Base-by-base conservation (phyloP, 2,797 vertebrate species). In the Syngnathus rostellatus region DNA sequence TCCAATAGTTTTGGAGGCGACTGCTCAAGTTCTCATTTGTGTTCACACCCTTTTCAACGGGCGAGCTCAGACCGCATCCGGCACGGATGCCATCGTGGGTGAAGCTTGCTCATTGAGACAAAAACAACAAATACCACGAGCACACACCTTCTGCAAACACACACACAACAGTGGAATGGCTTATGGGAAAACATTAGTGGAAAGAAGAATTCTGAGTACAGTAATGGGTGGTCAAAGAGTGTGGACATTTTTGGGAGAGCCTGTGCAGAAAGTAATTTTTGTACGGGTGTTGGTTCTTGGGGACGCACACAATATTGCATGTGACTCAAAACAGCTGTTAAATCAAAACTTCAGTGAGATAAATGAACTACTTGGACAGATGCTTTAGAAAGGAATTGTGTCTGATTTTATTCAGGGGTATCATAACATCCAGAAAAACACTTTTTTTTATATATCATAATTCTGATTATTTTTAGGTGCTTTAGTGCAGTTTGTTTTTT, bases 71-170 rank as follows among this genome's bases (percentile, higher is more conserved):
- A 6, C 10, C 5, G 16, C 60, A 62, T 62, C 60, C 60, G 41
- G 60, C 41, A 62, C 12, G 21, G 2, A 12, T 14, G 5, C 12
- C 40, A 25, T 46, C 17, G 60, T 23, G 21, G 60, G 41, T 7
- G 8, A 41, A 10, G 53, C 59, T 23, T 21, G 17, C 16, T n/a
- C 39, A 4, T 62, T 21, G 31, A 37, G 19, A 45, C 5, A 45
- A 43, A 60, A 62, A 41, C n/a, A 23, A 58, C 16, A 21, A 41
- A 57, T 25, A 23, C 25, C 39, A 40, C 23, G 40, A 43, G 2
- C 48, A 54, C 10, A 67, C 50, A 55, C 6, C 48, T 57, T 10
- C 14, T 21, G 67, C 4, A 19, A 53, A 63, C 62, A 63, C 43
- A 63, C 21, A 45, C 40, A 45, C 40, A 62, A 31, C 31, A 31